Evolutionary conservation across 2,888 invertebrate species (phyloP).

Genomic region (Machimus atricapillus): DNA sequence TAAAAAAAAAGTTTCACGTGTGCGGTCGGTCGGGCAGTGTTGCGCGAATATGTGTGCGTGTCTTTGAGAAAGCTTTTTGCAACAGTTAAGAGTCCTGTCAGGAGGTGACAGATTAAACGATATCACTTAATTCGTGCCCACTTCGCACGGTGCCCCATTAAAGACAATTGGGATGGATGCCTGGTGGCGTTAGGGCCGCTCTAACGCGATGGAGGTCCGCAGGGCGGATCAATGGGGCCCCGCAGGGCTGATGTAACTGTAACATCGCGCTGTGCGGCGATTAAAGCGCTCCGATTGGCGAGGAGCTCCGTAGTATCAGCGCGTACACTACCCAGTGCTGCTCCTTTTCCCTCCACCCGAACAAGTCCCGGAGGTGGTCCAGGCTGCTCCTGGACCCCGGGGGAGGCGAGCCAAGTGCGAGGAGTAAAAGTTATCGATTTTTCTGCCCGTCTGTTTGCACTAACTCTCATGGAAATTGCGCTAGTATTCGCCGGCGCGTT

Average conservation of each 20-base stretch:
- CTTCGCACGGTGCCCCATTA: neutral
- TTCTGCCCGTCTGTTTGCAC: conserved; percentile 19
- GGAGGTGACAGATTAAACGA: conserved; percentile 3
- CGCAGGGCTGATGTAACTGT: neutral
- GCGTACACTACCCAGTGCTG: neutral
- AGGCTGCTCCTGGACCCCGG: neutral
- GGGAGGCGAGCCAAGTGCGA: neutral
- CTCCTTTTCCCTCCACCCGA: neutral
- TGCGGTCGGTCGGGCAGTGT: neutral
- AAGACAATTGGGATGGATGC: neutral
- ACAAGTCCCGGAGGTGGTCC: neutral
- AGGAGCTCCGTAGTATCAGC: neutral
- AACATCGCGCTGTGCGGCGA: neutral
- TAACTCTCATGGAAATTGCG: conserved; percentile 10
- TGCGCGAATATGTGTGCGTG: neutral
- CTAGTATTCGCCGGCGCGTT: neutral
- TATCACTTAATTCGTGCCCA: conserved; percentile 19
- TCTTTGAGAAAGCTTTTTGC: conserved; percentile 3
- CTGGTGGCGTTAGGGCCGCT: neutral
- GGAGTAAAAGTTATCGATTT: conserved; percentile 29
- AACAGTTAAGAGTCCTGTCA: conserved; percentile 26
- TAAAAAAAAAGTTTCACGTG: conserved; percentile 11
- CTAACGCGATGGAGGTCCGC: neutral
- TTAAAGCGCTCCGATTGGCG: neutral
- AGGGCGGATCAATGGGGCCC: neutral